Percentiles rank a stretch among this genome's conserved stretches.
Evolutionary conservation across 2,797 vertebrate species (phyloP).

Genomic region (Percopsis omiscomaycus): DNA sequence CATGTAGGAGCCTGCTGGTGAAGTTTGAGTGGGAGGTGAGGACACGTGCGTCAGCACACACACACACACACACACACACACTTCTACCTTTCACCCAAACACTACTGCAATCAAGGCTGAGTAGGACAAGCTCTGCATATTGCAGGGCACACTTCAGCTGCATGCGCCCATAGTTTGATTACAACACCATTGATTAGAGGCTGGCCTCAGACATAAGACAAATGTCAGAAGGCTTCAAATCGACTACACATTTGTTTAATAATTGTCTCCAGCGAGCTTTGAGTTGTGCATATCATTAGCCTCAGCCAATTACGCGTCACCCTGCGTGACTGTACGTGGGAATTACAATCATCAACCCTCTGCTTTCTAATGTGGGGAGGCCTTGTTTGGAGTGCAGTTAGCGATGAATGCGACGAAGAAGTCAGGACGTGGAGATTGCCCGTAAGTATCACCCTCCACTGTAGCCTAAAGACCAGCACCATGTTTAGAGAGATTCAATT

Average conservation of each 20-base stretch:
- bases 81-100: conserved; percentile 1
- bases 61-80: not conserved
- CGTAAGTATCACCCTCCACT: not conserved
- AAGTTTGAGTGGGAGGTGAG: too few species aligned
- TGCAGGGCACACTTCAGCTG: conserved; percentile 20
- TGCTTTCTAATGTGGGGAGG: conserved; percentile 41
- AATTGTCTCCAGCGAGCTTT: conserved; percentile 35
- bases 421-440: not conserved
- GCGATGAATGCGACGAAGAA: conserved; percentile 17
- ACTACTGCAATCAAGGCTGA: conserved; percentile 7
- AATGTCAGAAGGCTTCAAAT: conserved; percentile 39
- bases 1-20: too few species aligned
- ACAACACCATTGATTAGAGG: conserved; percentile 41
- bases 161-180: conserved; percentile 31
- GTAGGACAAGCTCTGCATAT: conserved; percentile 24
- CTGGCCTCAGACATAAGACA: conserved; percentile 25
- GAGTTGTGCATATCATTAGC: conserved; percentile 55
- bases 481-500: not conserved
- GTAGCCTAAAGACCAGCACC: not conserved
- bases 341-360: conserved; percentile 58
- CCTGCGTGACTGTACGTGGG: conserved; percentile 32
- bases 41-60: not conserved
- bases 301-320: conserved; percentile 43
- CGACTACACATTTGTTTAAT: conserved; percentile 39
- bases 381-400: conserved; percentile 40